Evolutionary conservation across 2,888 invertebrate genomes (phyloP), one percentile per base, ranked within the genome.

Genomic region (Polymixis flavicincta): DNA sequence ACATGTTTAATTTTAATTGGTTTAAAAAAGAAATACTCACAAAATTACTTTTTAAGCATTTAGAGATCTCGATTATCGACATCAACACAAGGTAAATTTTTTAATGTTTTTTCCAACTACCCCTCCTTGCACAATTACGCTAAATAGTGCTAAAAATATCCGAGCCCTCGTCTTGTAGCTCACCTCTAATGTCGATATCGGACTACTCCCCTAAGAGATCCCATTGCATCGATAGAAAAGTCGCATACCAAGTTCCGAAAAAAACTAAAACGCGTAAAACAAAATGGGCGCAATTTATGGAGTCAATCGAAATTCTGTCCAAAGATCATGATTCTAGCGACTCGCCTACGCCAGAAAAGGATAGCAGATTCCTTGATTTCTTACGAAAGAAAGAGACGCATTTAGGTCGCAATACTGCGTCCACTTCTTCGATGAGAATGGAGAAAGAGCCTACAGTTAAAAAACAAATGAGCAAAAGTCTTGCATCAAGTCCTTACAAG

Each of bases 281-380:
- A 0, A 93, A 91, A 89, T 94, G 94, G 94, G 83, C 92, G 0
- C 93, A 93, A 45, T 94, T 94, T 57, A 90, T 94, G 25, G 94
- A 94, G 25, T 92, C 94, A 0, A 90, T 94, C 9, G 94, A 94
- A 19, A 87, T 89, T 0, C 70, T 92, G 8, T 80, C 92, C 0
- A 92, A 89, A 82, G 91, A 93, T 17, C 88, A 93, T 50, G 92
- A 92, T 2, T 91, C 92, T 0, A 92, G 90, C 1, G 93, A 93
- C 11, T 86, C 92, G 0, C 87, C 89, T 5, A 86, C 87, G 19
- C 91, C 91, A 6, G 92, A 93, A 32, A 87, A 72, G 73, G 91
- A 92, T 37, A 86, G 85, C 45, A 89, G 88, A 0, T 90, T 94
- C 22, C 67, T 95, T 0, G 93, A 94, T 63, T 92, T 92, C 65